Evolutionary conservation across 1,140 invertebrate genomes (phyloP).

Genomic region (Ceratitis capitata): DNA sequence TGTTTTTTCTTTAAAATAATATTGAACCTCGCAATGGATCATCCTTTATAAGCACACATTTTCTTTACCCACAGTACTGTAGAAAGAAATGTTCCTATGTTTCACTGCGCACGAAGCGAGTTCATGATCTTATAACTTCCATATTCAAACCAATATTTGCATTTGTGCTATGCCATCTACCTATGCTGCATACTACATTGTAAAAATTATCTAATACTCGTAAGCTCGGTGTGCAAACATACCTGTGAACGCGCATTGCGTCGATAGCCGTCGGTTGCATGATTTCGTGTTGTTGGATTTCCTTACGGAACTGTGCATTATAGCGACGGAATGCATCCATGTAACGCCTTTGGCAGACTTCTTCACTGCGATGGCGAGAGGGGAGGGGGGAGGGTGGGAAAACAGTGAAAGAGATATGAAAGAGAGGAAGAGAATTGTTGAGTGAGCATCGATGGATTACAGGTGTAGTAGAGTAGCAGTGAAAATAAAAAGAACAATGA

Average conservation of each 20-base stretch:
- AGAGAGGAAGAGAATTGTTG: not conserved
- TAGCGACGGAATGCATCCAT: slow-evolving; percentile 57
- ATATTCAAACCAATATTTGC: not conserved
- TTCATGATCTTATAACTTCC: not conserved
- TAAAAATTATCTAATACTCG: not conserved
- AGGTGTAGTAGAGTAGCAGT: not conserved
- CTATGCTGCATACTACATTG: not conserved
- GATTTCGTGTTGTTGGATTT: slow-evolving; percentile 60
- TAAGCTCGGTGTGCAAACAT: not conserved
- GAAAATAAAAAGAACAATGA: slow-evolving; percentile 33
- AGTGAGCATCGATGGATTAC: slow-evolving; percentile 11
- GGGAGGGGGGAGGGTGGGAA: not conserved
- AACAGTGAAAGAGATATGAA: not conserved
- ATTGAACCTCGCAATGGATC: no score
- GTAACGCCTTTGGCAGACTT: slow-evolving; percentile 59
- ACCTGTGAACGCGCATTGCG: slow-evolving; percentile 63
- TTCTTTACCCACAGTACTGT: no score
- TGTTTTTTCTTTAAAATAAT: no score
- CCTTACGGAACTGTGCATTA: slow-evolving; percentile 60
- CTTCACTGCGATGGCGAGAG: slow-evolving; percentile 46
- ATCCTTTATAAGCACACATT: no score
- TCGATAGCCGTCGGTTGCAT: slow-evolving; percentile 63
- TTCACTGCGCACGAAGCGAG: not conserved
- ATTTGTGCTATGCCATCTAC: not conserved
- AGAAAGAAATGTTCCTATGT: no score